Conservation (phyloP, 2,113 vertebrate genomes). For the Platysternon megacephalum region DNA sequence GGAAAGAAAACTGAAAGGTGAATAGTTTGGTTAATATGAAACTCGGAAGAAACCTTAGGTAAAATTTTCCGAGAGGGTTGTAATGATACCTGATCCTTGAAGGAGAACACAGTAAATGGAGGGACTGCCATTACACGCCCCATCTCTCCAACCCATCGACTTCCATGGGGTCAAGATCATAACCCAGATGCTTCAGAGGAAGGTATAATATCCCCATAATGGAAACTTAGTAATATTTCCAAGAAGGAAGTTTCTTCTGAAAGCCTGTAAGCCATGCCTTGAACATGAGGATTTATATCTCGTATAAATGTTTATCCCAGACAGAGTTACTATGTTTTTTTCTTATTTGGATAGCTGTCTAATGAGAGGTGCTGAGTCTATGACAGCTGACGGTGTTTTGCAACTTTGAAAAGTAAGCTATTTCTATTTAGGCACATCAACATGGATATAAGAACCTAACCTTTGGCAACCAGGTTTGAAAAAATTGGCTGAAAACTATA, state of each 20-base stretch:
- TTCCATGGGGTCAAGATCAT: neutral
- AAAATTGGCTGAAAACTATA: neutral
- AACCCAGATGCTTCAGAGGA: neutral
- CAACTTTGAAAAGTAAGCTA: constrained; percentile 8
- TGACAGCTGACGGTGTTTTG: neutral
- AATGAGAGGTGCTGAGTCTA: constrained; percentile 42
- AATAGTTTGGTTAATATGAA: too few relatives aligned
- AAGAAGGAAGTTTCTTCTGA: neutral
- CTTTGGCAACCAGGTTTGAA: neutral
- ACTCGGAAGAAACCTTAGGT: too few relatives aligned
- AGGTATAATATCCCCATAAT: neutral
- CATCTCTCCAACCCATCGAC: neutral
- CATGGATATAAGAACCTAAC: neutral
- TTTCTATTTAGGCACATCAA: neutral
- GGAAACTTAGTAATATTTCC: neutral
- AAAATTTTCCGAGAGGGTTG: too few relatives aligned
- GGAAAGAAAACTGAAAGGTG: too few relatives aligned
- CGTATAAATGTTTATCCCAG: neutral
- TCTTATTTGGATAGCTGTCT: neutral
- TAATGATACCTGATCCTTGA: too few relatives aligned
- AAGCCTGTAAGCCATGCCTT: too few relatives aligned
- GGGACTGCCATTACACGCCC: too few relatives aligned
- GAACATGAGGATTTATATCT: neutral
- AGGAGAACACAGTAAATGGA: too few relatives aligned
- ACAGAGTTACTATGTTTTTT: neutral